Conservation (phyloP, 2,888 invertebrate species). For the Ypsolopha scabrella region DNA sequence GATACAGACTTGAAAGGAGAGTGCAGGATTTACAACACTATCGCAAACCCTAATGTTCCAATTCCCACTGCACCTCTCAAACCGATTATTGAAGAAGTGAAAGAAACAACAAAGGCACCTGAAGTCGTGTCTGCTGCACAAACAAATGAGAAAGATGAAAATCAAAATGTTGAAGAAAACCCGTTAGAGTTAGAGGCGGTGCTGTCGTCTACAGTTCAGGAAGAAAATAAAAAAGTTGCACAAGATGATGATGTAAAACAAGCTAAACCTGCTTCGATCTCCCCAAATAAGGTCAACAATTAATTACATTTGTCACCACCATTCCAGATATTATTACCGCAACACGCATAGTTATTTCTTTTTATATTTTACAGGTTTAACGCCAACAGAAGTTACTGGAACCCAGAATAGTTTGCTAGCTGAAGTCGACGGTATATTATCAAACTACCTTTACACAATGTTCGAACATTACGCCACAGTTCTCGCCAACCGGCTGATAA, state of each 20-base stretch:
- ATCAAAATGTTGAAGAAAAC: conserved; percentile 22
- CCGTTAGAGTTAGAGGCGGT: conserved; percentile 44
- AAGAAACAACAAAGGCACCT: conserved; percentile 6
- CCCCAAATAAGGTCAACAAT: conserved; percentile 21
- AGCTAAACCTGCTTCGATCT: conserved; percentile 11
- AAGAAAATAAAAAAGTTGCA: conserved; percentile 9
- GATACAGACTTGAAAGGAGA: conserved; percentile 56
- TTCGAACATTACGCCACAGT: conserved; percentile 28
- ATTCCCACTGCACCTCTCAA: conserved; percentile 9
- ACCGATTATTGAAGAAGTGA: conserved; percentile 11
- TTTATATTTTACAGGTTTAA: conserved; percentile 19
- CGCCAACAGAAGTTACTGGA: conserved; percentile 6
- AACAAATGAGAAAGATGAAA: conserved; percentile 11
- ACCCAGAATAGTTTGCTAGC: conserved; percentile 10
- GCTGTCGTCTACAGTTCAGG: conserved; percentile 40
- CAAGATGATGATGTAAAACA: background rate
- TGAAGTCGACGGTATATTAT: conserved; percentile 18
- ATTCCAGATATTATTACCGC: background rate
- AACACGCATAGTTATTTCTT: conserved; percentile 6
- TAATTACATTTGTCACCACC: background rate
- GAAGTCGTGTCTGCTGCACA: conserved; percentile 5
- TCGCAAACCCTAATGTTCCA: conserved; percentile 24
- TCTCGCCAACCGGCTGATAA: conserved; percentile 31
- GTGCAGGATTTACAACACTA: conserved; percentile 45
- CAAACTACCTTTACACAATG: conserved; percentile 23